Evolutionary conservation across 2,797 vertebrate genomes (phyloP).

Genomic region (Rhadinocentrus ornatus): DNA sequence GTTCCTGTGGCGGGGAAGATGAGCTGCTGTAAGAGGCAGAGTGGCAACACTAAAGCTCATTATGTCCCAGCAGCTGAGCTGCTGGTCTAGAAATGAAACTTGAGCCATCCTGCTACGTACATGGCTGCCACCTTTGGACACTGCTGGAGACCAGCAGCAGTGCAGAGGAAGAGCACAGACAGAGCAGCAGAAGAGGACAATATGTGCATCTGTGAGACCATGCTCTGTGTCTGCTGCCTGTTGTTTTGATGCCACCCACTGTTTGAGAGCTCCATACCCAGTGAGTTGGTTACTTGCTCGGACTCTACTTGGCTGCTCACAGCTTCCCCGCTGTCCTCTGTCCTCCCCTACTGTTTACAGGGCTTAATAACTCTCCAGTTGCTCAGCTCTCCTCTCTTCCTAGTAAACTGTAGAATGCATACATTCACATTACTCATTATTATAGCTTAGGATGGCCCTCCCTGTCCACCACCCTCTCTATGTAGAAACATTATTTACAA

Average conservation of each 20-base stretch:
- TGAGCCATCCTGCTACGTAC: conserved; percentile 53
- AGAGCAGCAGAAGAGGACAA: conserved; percentile 48
- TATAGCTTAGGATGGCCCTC: conserved; percentile 21
- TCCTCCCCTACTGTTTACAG: conserved; percentile 63
- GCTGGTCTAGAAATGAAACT: conserved; percentile 72
- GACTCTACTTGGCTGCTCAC: conserved; percentile 59
- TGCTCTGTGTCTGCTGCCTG: conserved; percentile 64
- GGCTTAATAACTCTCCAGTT: conserved; percentile 72
- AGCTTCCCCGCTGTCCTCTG: conserved; percentile 44
- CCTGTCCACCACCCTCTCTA: conserved; percentile 20
- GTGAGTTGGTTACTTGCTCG: conserved; percentile 57
- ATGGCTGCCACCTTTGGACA: conserved; percentile 62
- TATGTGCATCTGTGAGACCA: conserved; percentile 54
- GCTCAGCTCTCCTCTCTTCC: conserved; percentile 45
- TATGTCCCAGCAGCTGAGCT: conserved; percentile 69
- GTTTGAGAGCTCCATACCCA: conserved; percentile 66
- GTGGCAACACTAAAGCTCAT: conserved; percentile 76
- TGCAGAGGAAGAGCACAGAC: conserved; percentile 40
- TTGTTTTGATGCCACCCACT: conserved; percentile 80
- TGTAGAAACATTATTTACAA: conserved; percentile 61
- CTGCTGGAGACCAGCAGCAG: conserved; percentile 64
- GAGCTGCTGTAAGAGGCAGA: conserved; percentile 75
- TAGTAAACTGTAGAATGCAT: conserved; percentile 45
- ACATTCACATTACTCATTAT: conserved; percentile 38
- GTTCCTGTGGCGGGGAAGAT: conserved; percentile 73